Evolutionary conservation across 2,797 vertebrate genomes (phyloP).

Genomic region (Silurus lanzhouensis): DNA sequence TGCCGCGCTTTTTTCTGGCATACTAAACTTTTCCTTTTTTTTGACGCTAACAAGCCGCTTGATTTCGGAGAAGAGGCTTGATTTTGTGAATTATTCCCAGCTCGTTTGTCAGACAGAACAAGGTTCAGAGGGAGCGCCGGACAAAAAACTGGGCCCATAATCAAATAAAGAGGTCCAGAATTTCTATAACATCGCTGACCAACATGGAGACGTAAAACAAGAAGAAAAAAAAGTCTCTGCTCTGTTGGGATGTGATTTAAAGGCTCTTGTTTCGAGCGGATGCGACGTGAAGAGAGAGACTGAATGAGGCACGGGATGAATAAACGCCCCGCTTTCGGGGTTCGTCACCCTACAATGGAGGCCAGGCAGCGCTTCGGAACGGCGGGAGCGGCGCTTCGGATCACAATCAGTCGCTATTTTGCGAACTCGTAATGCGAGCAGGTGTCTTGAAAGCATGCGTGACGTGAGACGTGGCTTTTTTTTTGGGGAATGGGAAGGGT

Average conservation of each 20-base stretch:
- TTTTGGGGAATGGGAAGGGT: constrained; percentile 32
- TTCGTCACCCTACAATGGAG: constrained; percentile 28
- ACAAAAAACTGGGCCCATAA: not conserved
- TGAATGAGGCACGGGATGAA: constrained; percentile 52
- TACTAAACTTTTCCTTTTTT: constrained; percentile 33
- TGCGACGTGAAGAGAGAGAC: constrained; percentile 56
- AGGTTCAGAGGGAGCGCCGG: not conserved
- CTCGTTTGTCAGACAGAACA: not conserved
- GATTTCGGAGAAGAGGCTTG: constrained; percentile 50
- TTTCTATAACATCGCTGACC: constrained; percentile 66
- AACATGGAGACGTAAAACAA: constrained; percentile 65
- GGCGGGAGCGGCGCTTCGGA: not conserved
- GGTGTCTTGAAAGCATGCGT: constrained; percentile 51
- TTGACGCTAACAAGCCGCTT: constrained; percentile 33
- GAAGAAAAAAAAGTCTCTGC: constrained; percentile 55
- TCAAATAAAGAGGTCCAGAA: constrained; percentile 39
- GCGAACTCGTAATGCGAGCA: constrained; percentile 1
- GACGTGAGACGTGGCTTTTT: constrained; percentile 65
- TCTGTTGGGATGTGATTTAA: constrained; percentile 63
- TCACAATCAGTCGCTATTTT: constrained; percentile 56
- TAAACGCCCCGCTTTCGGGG: constrained; percentile 24
- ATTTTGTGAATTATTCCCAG: constrained; percentile 38
- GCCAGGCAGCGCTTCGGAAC: constrained; percentile 26
- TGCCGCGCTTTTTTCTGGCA: constrained; percentile 35
- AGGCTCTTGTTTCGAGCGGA: constrained; percentile 61